Base-by-base conservation (phyloP, 37 sponge, comb jelly and placozoan genomes). In the Oscarella lobularis region DNA sequence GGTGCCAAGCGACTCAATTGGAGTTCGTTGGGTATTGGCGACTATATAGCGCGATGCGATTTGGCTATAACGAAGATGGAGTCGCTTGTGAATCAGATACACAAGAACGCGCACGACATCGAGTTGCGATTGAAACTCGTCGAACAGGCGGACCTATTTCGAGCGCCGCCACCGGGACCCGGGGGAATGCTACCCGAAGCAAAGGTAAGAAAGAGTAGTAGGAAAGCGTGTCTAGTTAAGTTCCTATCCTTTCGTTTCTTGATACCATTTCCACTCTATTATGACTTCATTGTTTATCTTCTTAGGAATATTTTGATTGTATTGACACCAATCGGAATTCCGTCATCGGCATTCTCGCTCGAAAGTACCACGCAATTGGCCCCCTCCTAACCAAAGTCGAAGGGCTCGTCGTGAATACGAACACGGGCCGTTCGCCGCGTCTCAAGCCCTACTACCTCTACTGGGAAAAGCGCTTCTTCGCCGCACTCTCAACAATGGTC, bases 341-440 rank as follows among this genome's bases (percentile, higher is more conserved):
- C 35, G 73, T 81, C 0, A 67, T 91, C 66, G 66, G 65, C 73
- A 54, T 84, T 0, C 83, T 98, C 39, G 80, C 81, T 41, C 77
- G 89, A 39, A 94, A 98, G 85, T 98, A 98, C 75, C 88, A 85
- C 31, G 99, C 87, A 40, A 98, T 98, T 29, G 92, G 90, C 2
- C 99, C 99, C 0, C 85, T 98, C 33, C 85, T 98, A 74, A 94
- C 91, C 81, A 98, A 98, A 79, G 80, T 98, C 77, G 99, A 98
- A 67, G 98, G 98, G 27, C 82, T 90, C 37, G 95, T 94, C 33
- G 89, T 94, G 32, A 75, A 80, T 68, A 94, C 92, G 36, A 98
- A 94, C 85, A 82, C 92, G 20, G 99, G 99, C 55, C 31, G 70
- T 2, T 90, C 89, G 1, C 83, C 84, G 3, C 71, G 76, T 3